These are phyloP conservation scores for Scortum barcoo DNA, from an alignment of 2,113 vertebrate genomes.

Conservation along the genomic window DNA sequence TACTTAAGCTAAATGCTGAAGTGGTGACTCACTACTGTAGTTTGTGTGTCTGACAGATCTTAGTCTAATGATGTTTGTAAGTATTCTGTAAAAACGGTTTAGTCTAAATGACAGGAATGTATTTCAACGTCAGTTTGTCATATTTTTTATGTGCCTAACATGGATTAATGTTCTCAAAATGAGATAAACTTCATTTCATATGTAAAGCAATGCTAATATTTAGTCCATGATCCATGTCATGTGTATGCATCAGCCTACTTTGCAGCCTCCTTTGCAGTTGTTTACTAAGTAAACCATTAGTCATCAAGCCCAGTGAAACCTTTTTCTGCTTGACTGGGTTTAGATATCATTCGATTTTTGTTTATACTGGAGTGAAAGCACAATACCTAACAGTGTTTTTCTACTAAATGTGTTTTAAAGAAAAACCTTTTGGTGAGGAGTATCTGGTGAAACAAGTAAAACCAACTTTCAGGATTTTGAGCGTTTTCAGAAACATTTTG, in stretches of 20 bases:
- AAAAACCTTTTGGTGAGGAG: not conserved
- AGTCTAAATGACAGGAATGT: not conserved
- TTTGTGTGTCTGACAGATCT: not conserved
- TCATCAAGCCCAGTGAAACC: not conserved
- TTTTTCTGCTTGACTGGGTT: not conserved
- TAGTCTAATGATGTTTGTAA: not conserved
- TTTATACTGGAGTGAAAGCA: not conserved
- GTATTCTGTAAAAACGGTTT: not conserved
- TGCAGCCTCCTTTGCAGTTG: not conserved
- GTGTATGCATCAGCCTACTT: not conserved
- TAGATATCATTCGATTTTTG: not conserved
- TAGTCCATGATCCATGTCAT: not conserved
- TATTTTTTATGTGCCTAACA: not conserved
- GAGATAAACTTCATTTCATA: slow-evolving; percentile 18
- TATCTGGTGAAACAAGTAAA: not conserved
- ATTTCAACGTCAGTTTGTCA: not conserved
- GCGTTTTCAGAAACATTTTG: not conserved
- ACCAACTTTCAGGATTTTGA: not conserved
- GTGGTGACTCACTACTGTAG: not conserved
- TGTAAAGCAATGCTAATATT: slow-evolving; percentile 9
- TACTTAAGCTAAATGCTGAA: not conserved
- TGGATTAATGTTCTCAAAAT: slow-evolving; percentile 22
- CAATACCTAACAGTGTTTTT: no score
- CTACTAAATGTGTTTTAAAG: no score
- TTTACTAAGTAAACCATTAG: slow-evolving; percentile 2